Conservation (phyloP, 2,797 vertebrate species). For the Paguma larvata region DNA sequence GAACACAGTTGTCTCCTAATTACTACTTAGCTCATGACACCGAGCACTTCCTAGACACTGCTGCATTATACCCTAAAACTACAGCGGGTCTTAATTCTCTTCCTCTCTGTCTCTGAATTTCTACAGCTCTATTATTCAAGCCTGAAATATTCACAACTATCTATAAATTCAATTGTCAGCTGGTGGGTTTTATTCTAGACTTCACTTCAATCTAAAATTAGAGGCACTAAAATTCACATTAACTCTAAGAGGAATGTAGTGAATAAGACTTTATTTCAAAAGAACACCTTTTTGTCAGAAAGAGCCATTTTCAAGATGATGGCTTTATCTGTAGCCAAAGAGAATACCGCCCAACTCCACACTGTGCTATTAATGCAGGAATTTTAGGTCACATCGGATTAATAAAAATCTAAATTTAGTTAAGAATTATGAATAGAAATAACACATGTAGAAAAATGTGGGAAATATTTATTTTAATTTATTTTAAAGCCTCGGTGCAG, state of each 20-base stretch:
- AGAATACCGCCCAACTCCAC: constrained; percentile 93
- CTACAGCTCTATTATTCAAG: constrained; percentile 96
- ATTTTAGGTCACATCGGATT: constrained; percentile 93
- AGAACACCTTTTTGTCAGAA: constrained; percentile 96
- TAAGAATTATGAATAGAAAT: constrained; percentile 94
- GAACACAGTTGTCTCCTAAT: constrained; percentile 86
- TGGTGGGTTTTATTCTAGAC: constrained; percentile 93
- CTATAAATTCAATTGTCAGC: constrained; percentile 99
- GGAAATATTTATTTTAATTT: constrained; percentile 90
- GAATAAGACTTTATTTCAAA: constrained; percentile 96
- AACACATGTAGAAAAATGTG: constrained; percentile 87
- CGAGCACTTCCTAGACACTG: constrained; percentile 88
- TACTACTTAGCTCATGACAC: constrained; percentile 89
- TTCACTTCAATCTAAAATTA: constrained; percentile 96
- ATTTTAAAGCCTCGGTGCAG: constrained; percentile 84
- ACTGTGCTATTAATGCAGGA: constrained; percentile 95
- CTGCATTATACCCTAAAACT: constrained; percentile 90
- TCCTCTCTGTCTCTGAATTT: constrained; percentile 92
- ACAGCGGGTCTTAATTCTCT: constrained; percentile 91
- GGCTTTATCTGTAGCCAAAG: constrained; percentile 97
- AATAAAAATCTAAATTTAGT: constrained; percentile 94
- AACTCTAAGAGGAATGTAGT: constrained; percentile 94
- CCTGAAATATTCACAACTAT: constrained; percentile 97
- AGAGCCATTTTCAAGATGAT: constrained; percentile 96
- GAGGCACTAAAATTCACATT: constrained; percentile 97